Base-by-base conservation (phyloP, 2,113 vertebrate genomes). In the Forbesichthys papilliferus region DNA sequence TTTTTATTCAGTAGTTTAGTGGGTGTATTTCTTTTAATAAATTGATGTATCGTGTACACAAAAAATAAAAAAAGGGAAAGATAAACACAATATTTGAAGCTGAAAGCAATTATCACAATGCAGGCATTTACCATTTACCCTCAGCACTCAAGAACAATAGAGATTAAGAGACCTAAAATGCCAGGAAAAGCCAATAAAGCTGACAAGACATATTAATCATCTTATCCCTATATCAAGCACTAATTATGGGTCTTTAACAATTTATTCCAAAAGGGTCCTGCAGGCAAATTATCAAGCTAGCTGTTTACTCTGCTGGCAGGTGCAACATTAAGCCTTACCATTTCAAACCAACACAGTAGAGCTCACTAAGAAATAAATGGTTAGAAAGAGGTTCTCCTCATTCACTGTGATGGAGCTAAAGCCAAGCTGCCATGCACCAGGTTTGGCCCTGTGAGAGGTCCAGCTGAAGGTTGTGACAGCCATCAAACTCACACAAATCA, bases 401-500 rank as follows among this genome's bases (percentile, higher is more conserved):
- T 66, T 82, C 5, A 8, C 66, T 52, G 73, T 20, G 62, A 75
- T 13, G 73, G 71, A 66, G 60, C 65, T 9, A 64, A 63, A 69
- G 68, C 74, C 53, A 11, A 42, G 7, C 58, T 76, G 57, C 72
- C 69, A 49, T 20, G 71, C 48, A 27, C 53, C 0, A 1, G 5
- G 20, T 42, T 18, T 47, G 74, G 36, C 83, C 83, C 88, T 71
- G 53, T 64, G 88, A 84, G 84, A 87, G 75, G 81, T 78, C 61
- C 80, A 84, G 18, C 42, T 18, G 67, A 77, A 73, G 75, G 81
- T 27, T 27, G 27, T 27, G 27, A 27, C 27, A 27, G 27, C 52
- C 72, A 75, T 72, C 64, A 64, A 61, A 84, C 77, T 80, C 74
- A 84, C 66, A 86, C 75, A 86, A 59, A 82, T 88, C 72, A 80